A percentile compares a stretch with the other conserved stretches of the same genome.
Evolutionary conservation across 1,140 invertebrate genomes (phyloP).

Genomic region (Penaeus japonicus): DNA sequence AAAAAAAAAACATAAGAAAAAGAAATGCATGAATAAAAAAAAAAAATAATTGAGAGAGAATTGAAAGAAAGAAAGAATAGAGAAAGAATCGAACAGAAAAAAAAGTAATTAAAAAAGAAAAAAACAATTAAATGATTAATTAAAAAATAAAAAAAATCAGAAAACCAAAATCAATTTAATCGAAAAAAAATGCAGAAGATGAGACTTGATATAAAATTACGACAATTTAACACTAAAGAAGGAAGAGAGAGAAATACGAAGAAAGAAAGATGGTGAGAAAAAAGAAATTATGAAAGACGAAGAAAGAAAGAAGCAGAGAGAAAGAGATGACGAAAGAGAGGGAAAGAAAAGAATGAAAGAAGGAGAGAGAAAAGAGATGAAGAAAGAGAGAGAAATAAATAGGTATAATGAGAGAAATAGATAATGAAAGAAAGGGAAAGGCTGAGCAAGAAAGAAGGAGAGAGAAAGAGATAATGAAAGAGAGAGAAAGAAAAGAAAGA

Average conservation of each 20-base stretch:
- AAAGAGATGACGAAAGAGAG: background rate
- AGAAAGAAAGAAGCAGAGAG: background rate
- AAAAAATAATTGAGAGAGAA: no score
- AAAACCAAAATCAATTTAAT: no score
- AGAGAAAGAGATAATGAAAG: no score
- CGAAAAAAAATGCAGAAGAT: no score
- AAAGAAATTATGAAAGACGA: background rate
- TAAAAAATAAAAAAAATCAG: no score
- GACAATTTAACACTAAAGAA: background rate
- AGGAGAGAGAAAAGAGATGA: background rate
- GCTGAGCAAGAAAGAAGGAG: background rate
- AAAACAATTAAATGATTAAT: no score
- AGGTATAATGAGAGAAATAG: background rate
- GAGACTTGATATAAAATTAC: background rate
- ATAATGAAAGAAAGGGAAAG: background rate
- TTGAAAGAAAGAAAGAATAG: no score
- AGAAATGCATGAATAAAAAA: no score
- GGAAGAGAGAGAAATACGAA: background rate
- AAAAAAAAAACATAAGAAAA: no score
- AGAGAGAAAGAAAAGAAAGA: no score
- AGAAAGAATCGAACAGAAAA: no score
- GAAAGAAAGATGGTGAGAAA: background rate
- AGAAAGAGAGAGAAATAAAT: background rate
- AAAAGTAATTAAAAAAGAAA: no score
- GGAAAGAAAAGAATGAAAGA: background rate